Conservation (phyloP, 2,113 vertebrate genomes). For the Castor canadensis region DNA sequence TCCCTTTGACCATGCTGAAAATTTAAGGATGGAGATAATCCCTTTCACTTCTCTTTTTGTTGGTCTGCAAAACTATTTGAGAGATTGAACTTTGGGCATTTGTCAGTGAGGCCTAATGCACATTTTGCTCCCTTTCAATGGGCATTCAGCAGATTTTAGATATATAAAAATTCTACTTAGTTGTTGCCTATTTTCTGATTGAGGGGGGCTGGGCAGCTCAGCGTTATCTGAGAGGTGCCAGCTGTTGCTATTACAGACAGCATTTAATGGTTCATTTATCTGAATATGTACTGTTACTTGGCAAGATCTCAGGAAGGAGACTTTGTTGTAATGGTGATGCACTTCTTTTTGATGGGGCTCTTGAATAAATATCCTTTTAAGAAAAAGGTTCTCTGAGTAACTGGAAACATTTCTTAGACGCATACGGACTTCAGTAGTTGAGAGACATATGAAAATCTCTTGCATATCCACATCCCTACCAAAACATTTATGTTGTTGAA, state of each 20-base stretch:
- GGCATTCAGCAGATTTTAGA: slow-evolving; percentile 71
- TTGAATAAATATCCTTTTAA: slow-evolving; percentile 65
- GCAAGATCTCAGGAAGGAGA: slow-evolving; percentile 62
- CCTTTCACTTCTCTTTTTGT: slow-evolving; percentile 72
- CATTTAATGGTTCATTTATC: slow-evolving; percentile 70
- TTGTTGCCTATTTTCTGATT: slow-evolving; percentile 63
- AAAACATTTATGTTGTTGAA: not conserved
- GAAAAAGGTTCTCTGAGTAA: slow-evolving; percentile 6
- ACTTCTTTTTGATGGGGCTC: slow-evolving; percentile 65
- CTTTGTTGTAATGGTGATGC: slow-evolving; percentile 68
- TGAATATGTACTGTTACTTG: slow-evolving; percentile 57
- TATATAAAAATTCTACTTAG: slow-evolving; percentile 73
- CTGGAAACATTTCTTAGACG: slow-evolving; percentile 55
- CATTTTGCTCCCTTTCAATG: slow-evolving; percentile 72
- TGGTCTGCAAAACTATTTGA: slow-evolving; percentile 72
- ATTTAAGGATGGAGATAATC: slow-evolving; percentile 77
- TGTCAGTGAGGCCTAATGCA: slow-evolving; percentile 64
- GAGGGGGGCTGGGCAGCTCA: slow-evolving; percentile 49
- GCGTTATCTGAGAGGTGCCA: slow-evolving; percentile 73
- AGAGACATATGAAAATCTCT: not conserved
- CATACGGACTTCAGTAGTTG: slow-evolving; percentile 35
- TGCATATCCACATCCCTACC: not conserved
- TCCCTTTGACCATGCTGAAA: slow-evolving; percentile 73
- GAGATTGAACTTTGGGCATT: slow-evolving; percentile 72
- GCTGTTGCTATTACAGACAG: slow-evolving; percentile 71